Evolutionary conservation across 2,888 invertebrate species (phyloP).

Genomic region (Polydrusus tereticollis): DNA sequence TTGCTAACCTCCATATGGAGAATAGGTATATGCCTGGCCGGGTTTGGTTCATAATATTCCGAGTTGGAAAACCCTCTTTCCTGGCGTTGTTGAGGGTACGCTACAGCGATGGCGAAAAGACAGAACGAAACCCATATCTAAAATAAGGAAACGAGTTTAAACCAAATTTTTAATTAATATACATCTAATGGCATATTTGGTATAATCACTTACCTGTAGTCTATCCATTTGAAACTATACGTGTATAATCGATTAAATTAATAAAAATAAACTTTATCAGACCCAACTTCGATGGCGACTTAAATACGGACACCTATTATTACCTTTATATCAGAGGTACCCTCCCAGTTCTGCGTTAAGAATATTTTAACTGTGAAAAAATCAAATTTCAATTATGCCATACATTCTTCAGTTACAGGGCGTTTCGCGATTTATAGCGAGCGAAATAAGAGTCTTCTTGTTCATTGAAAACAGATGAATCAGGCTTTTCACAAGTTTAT

Average conservation of each 20-base stretch:
- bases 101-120: slow-evolving; percentile 1
- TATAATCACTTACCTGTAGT: neutral
- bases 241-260: neutral
- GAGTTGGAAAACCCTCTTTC: slow-evolving; percentile 46
- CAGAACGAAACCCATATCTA: slow-evolving; percentile 9
- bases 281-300: slow-evolving; percentile 2
- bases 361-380: slow-evolving; percentile 34
- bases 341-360: slow-evolving; percentile 29
- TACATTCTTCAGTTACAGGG: slow-evolving; percentile 34
- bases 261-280: neutral
- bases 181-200: neutral
- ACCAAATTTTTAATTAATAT: too few species aligned
- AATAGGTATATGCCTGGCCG: slow-evolving; percentile 53
- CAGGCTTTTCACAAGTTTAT: too few species aligned
- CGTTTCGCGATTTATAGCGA: neutral
- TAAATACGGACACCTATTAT: slow-evolving; percentile 20
- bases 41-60: slow-evolving; percentile 26
- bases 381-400: slow-evolving; percentile 41
- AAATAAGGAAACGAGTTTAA: too few species aligned
- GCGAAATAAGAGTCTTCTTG: neutral
- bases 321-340: slow-evolving; percentile 35
- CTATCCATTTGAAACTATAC: neutral
- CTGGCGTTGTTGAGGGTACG: slow-evolving; percentile 33
- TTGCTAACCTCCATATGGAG: slow-evolving; percentile 57
- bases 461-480: neutral